Evolutionary conservation across 2,797 vertebrate genomes (phyloP).

Genomic region (Synanceia verrucosa): DNA sequence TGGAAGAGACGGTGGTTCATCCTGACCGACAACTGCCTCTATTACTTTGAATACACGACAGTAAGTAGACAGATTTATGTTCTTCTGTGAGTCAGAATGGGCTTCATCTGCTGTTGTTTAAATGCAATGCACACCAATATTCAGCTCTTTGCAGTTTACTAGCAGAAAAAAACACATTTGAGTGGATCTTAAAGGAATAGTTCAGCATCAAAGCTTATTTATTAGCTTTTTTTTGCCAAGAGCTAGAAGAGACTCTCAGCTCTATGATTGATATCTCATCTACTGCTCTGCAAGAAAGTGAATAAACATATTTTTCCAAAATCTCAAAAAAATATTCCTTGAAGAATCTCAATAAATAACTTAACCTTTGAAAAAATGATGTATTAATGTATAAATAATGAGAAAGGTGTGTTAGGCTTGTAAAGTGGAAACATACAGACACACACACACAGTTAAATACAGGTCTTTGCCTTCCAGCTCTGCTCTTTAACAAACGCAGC

Average conservation of each 20-base stretch:
- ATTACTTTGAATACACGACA: constrained; percentile 93
- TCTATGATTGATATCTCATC: background rate
- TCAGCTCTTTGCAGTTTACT: background rate
- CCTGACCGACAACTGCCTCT: constrained; percentile 97
- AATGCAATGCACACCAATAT: background rate
- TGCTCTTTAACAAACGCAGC: constrained; percentile 57
- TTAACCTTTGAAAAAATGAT: background rate
- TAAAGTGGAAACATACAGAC: background rate
- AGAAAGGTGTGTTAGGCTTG: background rate
- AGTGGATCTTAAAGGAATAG: background rate
- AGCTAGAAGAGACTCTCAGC: background rate
- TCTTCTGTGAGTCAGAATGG: background rate
- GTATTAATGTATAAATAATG: background rate
- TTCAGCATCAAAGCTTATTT: background rate
- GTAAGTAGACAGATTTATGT: constrained; percentile 26
- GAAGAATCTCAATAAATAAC: background rate
- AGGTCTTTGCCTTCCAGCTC: constrained; percentile 42
- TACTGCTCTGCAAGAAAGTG: background rate
- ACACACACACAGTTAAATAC: background rate
- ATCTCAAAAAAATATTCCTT: background rate
- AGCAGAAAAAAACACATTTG: background rate
- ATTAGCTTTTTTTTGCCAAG: background rate
- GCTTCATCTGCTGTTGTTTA: background rate
- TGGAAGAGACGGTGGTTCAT: constrained; percentile 99
- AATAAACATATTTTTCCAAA: background rate